A percentile compares a stretch with the other conserved stretches of the same genome.
These are phyloP conservation scores for Tetragnatha versicolor DNA, from an alignment of 1,140 invertebrate species.

Conservation along the genomic window DNA sequence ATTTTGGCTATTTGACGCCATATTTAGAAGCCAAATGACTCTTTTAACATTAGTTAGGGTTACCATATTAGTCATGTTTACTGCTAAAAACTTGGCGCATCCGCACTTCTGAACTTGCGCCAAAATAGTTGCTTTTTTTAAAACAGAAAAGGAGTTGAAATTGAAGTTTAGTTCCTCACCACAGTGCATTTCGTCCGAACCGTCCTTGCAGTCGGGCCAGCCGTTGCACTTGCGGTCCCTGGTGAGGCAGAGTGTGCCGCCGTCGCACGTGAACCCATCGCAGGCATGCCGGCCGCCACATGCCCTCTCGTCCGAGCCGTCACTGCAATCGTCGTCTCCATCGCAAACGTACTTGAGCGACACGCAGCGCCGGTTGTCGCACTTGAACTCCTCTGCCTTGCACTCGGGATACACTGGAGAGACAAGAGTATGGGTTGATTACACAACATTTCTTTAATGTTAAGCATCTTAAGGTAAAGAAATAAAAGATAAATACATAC, in stretches of 20 bases:
- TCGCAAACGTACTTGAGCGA: constrained; percentile 82
- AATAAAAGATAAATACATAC: too few species aligned
- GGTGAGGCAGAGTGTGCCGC: constrained; percentile 60
- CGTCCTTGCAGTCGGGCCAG: constrained; percentile 71
- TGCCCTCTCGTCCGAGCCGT: constrained; percentile 58
- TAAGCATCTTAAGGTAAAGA: too few species aligned
- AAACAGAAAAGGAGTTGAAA: constrained; percentile 15
- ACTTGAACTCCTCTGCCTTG: constrained; percentile 69
- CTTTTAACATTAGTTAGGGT: too few species aligned
- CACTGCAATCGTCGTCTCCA: constrained; percentile 72
- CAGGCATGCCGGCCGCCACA: constrained; percentile 57
- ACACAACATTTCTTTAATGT: too few species aligned
- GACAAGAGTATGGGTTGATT: too few species aligned
- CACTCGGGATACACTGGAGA: constrained; percentile 62
- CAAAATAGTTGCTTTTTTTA: not conserved
- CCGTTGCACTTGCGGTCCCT: constrained; percentile 67
- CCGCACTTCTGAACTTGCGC: not conserved
- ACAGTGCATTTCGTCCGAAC: constrained; percentile 70
- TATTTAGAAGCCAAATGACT: too few species aligned
- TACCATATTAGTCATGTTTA: too few species aligned
- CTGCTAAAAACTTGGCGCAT: too few species aligned
- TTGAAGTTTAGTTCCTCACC: constrained; percentile 52
- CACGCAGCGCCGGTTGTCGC: constrained; percentile 84
- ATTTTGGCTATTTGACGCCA: too few species aligned
- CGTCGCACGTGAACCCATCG: constrained; percentile 59